phyloP scores from a whole-genome alignment of 2,797 vertebrate species.

The Dryobates pubescens region DNA sequence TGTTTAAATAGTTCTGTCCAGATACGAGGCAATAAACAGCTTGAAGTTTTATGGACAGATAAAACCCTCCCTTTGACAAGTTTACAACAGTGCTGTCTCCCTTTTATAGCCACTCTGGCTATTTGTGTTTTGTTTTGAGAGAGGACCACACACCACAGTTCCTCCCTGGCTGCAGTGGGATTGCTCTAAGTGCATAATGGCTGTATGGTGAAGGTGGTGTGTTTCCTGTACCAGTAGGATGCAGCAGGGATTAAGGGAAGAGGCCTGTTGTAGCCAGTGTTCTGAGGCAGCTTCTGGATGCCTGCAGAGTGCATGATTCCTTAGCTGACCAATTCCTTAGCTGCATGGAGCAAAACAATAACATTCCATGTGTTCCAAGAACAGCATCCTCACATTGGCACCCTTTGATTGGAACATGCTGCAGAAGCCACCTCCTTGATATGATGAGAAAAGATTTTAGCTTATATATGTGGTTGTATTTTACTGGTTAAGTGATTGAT shows the following conservation, averaged over 20 bases:
- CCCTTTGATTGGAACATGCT: too few species aligned
- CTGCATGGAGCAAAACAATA: too few species aligned
- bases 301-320: too few species aligned
- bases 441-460: too few species aligned
- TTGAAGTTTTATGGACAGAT: constrained; percentile 50
- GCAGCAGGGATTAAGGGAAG: background rate
- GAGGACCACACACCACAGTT: background rate
- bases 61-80: constrained; percentile 37
- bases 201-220: background rate
- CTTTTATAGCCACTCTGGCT: constrained; percentile 2
- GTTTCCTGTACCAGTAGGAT: background rate
- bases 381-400: too few species aligned
- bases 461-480: too few species aligned
- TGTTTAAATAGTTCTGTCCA: constrained; percentile 55
- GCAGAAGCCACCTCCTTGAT: too few species aligned
- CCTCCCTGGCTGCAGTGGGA: background rate
- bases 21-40: background rate
- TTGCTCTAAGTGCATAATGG: background rate
- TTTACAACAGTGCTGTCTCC: constrained; percentile 10
- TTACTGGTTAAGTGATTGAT: too few species aligned
- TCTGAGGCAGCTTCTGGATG: too few species aligned
- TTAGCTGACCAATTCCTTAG: too few species aligned
- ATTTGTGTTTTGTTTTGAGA: constrained; percentile 13
- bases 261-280: rapidly evolving
- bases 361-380: too few species aligned